A percentile compares a stretch with the other conserved stretches of the same genome.
phyloP scores from a whole-genome alignment of 2,113 vertebrate genomes.

The Datnioides undecimradiatus region DNA sequence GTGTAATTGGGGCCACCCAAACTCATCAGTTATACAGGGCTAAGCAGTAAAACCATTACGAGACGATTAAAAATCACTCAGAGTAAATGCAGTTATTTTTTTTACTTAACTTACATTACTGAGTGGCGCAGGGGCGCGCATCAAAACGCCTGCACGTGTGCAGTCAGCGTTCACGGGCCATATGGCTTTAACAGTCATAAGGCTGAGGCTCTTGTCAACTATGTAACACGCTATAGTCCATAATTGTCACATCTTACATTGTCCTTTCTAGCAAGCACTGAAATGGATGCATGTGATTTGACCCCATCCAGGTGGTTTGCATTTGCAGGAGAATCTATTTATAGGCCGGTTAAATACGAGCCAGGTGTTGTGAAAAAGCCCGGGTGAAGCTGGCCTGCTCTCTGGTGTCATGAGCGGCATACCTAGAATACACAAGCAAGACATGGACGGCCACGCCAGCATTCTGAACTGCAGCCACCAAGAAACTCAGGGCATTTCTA shows the following conservation, averaged over 20 bases:
- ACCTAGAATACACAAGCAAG: conserved; percentile 58
- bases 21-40: conserved; percentile 51
- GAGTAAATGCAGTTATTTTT: conserved; percentile 41
- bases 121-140: conserved; percentile 3
- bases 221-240: conserved; percentile 15
- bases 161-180: conserved; percentile 10
- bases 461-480: too few species aligned
- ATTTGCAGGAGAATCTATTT: conserved; percentile 79
- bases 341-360: conserved; percentile 76
- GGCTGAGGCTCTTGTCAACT: conserved; percentile 13
- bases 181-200: conserved; percentile 3
- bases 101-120: conserved; percentile 37
- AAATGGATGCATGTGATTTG: conserved; percentile 57
- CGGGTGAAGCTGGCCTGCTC: conserved; percentile 53
- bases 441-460: conserved; percentile 29
- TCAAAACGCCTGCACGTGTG: conserved; percentile 19
- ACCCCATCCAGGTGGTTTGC: conserved; percentile 77
- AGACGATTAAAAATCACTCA: conserved; percentile 66
- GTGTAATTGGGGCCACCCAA: conserved; percentile 64
- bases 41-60: conserved; percentile 69
- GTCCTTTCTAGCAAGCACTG: conserved; percentile 14
- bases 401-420: conserved; percentile 67
- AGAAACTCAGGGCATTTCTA: too few species aligned
- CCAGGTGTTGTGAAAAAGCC: conserved; percentile 79
- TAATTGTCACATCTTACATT: conserved; percentile 48